Percentiles rank a stretch among this genome's conserved stretches.
These are phyloP conservation scores for Xestia rhomboidea DNA, from an alignment of 2,888 invertebrate genomes.

Conservation along the genomic window DNA sequence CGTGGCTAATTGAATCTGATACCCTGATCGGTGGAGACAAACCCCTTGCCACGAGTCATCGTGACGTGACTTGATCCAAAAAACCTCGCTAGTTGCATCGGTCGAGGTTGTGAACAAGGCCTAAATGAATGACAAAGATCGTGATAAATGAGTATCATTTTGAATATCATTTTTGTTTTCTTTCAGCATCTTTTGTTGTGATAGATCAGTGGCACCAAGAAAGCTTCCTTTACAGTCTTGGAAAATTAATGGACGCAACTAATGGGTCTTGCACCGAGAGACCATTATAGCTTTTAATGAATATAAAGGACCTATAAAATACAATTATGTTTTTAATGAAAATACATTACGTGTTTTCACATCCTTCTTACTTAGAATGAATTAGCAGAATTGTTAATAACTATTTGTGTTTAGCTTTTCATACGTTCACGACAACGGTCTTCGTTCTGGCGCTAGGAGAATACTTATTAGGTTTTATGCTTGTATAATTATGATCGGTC, in stretches of 20 bases:
- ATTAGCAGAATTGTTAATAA: constrained; percentile 5
- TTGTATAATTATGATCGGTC: background rate
- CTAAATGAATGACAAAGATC: background rate
- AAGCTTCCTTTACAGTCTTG: constrained; percentile 21
- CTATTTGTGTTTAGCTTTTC: background rate
- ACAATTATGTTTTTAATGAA: constrained; percentile 54
- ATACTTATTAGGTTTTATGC: background rate
- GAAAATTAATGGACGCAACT: constrained; percentile 41
- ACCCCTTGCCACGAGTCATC: background rate
- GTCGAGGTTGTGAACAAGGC: background rate
- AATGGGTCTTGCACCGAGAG: constrained; percentile 33
- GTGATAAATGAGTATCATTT: constrained; percentile 7
- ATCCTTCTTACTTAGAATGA: constrained; percentile 1
- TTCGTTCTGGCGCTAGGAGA: background rate
- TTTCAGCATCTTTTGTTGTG: background rate
- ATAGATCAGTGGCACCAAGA: background rate
- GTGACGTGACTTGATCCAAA: background rate
- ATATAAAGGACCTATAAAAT: constrained; percentile 46
- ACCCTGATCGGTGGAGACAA: too few species aligned
- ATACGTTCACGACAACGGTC: background rate
- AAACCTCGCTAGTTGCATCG: background rate
- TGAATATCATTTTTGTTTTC: background rate
- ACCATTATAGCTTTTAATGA: constrained; percentile 36
- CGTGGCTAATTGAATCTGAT: too few species aligned
- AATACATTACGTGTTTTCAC: constrained; percentile 15